Evolutionary conservation across 2,797 vertebrate genomes (phyloP), one percentile per base, ranked within the genome.

Genomic region (Hirundo rustica): DNA sequence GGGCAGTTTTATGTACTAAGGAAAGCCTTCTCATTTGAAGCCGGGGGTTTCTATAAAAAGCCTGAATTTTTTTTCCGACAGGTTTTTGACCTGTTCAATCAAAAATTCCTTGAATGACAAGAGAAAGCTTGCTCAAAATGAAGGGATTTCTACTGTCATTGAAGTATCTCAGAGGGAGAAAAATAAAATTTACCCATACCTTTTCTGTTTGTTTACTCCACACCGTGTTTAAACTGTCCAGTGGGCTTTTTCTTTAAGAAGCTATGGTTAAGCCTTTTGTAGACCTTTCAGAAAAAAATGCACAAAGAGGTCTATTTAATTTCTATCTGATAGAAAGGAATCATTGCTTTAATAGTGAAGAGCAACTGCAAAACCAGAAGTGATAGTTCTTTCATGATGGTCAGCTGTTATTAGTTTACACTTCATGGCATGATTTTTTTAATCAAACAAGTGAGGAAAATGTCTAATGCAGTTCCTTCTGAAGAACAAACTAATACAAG

Each of bases 11-110:
- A 32, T 61, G 27, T 72, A n/a, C 13, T 68, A 47, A 77, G 45
- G 57, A 89, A 92, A 80, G 16, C 19, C 30, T 88, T 92, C 88
- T 85, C 55, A 67, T 81, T 74, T 90, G 55, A 92, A 92, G 21
- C 36, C 9, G 0, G 4, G 5, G 11, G 6, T 53, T 81, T 93
- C 32, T 87, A 27, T 77, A 42, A 85, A 88, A 91, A 77, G 55
- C 27, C 22, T 85, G 71, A 91, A 92, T 65, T 71, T 79, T 93
- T 94, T 84, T 76, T 32, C 48, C 27, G 44, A 23, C 23, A 85
- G 22, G 16, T 45, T 92, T 88, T 92, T 95, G 51, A 96, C 54
- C 32, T 85, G 60, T 86, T 90, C 73, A 71, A 14, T 87, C 71
- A 87, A 64, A 95, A 91, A 89, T 6, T 7, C 38, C 42, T 60